phyloP scores from a whole-genome alignment of 2,797 vertebrate species.

The Cirrhinus mrigala region DNA sequence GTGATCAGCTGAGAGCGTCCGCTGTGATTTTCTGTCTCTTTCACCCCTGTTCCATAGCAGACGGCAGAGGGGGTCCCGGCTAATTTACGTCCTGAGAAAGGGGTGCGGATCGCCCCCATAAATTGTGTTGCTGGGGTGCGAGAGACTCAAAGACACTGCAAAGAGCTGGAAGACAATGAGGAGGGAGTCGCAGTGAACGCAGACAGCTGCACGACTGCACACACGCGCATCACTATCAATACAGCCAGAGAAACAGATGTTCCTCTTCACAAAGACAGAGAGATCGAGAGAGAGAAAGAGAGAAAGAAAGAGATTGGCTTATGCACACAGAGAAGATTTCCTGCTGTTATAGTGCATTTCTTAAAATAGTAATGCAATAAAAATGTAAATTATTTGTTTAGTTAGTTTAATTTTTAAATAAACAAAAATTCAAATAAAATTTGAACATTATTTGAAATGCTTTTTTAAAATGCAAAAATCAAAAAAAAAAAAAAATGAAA shows the following conservation, averaged over 20 bases:
- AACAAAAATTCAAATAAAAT: no score
- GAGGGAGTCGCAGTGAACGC: conserved; percentile 31
- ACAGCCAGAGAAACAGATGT: conserved; percentile 41
- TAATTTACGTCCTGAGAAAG: conserved; percentile 80
- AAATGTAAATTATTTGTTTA: background rate
- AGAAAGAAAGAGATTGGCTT: background rate
- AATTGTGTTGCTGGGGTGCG: conserved; percentile 28
- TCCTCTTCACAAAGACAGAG: background rate
- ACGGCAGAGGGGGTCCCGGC: conserved; percentile 63
- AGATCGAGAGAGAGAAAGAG: background rate
- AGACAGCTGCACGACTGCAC: conserved; percentile 51
- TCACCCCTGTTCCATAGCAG: conserved; percentile 54
- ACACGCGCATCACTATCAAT: conserved; percentile 24
- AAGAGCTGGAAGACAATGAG: conserved; percentile 43
- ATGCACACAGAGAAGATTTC: background rate
- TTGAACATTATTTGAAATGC: no score
- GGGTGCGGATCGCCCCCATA: conserved; percentile 65
- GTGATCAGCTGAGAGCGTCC: background rate
- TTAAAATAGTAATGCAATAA: background rate
- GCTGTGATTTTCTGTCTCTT: background rate
- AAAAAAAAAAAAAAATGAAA: no score
- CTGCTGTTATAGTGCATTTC: background rate
- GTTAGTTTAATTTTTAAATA: no score
- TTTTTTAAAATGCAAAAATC: no score
- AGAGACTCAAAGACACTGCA: conserved; percentile 1